Conservation (phyloP, 2,113 vertebrate species). For the Connochaetes taurinus region DNA sequence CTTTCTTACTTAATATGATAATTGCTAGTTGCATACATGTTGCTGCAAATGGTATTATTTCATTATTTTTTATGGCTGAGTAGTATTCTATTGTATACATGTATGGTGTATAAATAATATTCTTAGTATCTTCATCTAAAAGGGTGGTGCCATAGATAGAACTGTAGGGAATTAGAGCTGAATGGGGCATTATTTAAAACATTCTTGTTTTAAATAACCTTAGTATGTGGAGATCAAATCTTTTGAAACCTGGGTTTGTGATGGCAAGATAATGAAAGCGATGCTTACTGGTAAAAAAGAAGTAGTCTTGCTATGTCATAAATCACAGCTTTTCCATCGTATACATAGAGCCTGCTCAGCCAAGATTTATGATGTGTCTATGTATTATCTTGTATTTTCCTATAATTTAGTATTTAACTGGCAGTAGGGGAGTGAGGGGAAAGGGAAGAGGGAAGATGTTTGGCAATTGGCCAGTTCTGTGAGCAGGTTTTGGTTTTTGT, state of each 20-base stretch:
- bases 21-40: neutral
- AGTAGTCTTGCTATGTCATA: neutral
- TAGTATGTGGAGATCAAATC: neutral
- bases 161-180: neutral
- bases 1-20: neutral
- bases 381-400: neutral
- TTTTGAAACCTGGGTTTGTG: constrained; percentile 8
- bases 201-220: neutral
- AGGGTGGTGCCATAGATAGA: neutral
- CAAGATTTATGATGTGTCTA: neutral
- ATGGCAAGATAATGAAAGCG: neutral
- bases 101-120: neutral
- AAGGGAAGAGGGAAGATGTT: neutral
- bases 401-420: neutral
- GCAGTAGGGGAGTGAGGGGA: neutral
- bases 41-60: neutral
- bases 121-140: neutral
- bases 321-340: neutral
- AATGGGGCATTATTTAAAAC: neutral
- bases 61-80: neutral
- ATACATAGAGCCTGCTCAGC: neutral
- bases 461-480: constrained; percentile 22
- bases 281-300: neutral
- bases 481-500: constrained; percentile 23
- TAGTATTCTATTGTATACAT: neutral